These are phyloP conservation scores for Clepsis dumicolana DNA, from an alignment of 2,888 invertebrate genomes.

Conservation along the genomic window DNA sequence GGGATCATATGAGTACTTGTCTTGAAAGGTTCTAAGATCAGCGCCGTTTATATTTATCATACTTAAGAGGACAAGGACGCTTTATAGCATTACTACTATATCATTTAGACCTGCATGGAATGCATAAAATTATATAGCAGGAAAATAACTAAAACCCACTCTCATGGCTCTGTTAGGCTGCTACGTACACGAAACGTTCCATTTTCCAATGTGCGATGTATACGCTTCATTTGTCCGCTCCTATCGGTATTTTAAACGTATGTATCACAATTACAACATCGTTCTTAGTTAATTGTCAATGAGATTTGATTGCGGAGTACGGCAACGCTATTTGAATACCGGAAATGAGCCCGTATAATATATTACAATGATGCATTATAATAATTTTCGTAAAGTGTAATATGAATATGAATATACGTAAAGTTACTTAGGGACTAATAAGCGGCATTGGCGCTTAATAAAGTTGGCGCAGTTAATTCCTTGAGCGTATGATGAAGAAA, in stretches of 20 bases:
- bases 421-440: not conserved
- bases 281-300: conserved; percentile 24
- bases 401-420: too few relatives aligned
- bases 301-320: conserved; percentile 28
- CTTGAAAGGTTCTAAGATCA: too few relatives aligned
- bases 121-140: not conserved
- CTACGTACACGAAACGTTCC: too few relatives aligned
- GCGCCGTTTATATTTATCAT: too few relatives aligned
- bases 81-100: too few relatives aligned
- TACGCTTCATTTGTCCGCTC: not conserved
- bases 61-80: too few relatives aligned
- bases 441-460: not conserved
- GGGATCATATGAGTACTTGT: not conserved
- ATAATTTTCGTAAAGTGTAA: not conserved
- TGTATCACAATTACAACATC: conserved; percentile 7
- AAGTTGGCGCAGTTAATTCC: too few relatives aligned
- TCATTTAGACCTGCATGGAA: too few relatives aligned
- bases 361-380: not conserved
- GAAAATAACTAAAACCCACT: too few relatives aligned
- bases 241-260: not conserved
- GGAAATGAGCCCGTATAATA: conserved; percentile 11
- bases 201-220: too few relatives aligned
- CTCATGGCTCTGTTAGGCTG: too few relatives aligned
- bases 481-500: too few relatives aligned
- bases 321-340: conserved; percentile 31